phyloP scores from a whole-genome alignment of 2,888 invertebrate species.

The Andrena hattorfiana region DNA sequence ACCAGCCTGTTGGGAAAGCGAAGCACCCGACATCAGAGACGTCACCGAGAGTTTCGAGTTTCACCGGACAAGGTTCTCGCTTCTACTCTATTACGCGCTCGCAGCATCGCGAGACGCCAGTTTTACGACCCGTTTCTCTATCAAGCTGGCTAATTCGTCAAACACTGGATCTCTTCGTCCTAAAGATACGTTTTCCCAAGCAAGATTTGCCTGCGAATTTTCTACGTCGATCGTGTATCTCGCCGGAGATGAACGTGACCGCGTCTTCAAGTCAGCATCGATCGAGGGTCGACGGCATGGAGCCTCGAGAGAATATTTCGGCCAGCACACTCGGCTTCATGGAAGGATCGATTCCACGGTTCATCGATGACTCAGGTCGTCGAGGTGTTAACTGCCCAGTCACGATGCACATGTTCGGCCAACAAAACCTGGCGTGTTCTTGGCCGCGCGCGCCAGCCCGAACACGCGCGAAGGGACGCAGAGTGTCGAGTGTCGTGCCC shows the following conservation, averaged over 20 bases:
- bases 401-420: slow-evolving; percentile 79
- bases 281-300: slow-evolving; percentile 7
- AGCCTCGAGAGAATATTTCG: slow-evolving; percentile 39
- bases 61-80: slow-evolving; percentile 57
- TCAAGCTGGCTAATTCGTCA: slow-evolving; percentile 19
- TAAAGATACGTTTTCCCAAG: not conserved
- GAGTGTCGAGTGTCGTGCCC: slow-evolving; percentile 64
- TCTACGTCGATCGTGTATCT: not conserved
- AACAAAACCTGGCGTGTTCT: slow-evolving; percentile 74
- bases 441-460: slow-evolving; percentile 52
- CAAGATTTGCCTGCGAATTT: not conserved
- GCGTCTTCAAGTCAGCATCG: not conserved
- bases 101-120: slow-evolving; percentile 17
- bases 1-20: slow-evolving; percentile 43
- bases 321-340: slow-evolving; percentile 19
- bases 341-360: slow-evolving; percentile 64
- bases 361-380: slow-evolving; percentile 73
- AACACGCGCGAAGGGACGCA: slow-evolving; percentile 51
- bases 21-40: slow-evolving; percentile 62
- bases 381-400: slow-evolving; percentile 80
- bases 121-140: slow-evolving; percentile 36
- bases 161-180: not conserved
- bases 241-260: not conserved
- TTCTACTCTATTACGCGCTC: slow-evolving; percentile 59
- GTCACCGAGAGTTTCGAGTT: slow-evolving; percentile 54